phyloP scores from a whole-genome alignment of 2,797 vertebrate genomes.

The Pempheris klunzingeri region DNA sequence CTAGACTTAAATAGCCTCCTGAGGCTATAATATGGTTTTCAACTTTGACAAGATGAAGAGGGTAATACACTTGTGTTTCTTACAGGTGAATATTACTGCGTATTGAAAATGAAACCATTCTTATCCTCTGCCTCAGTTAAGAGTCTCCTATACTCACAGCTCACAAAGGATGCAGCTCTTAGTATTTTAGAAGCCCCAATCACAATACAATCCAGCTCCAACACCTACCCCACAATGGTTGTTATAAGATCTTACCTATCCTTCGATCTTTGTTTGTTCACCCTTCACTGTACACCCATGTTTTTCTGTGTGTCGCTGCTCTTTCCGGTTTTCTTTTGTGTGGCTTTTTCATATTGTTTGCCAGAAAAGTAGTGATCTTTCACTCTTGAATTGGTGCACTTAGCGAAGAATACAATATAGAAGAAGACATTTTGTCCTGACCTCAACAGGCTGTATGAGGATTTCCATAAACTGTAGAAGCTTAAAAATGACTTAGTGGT shows the following conservation, averaged over 20 bases:
- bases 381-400: constrained; percentile 17
- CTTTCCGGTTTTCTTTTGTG: background rate
- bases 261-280: constrained; percentile 32
- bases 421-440: constrained; percentile 11
- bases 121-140: constrained; percentile 42
- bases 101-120: constrained; percentile 45
- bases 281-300: constrained; percentile 17
- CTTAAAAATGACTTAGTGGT: constrained; percentile 13
- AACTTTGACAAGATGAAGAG: constrained; percentile 74
- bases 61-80: constrained; percentile 58
- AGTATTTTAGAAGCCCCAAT: constrained; percentile 18
- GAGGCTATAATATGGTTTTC: constrained; percentile 70
- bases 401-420: background rate
- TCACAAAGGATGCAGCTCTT: constrained; percentile 30
- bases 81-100: constrained; percentile 46
- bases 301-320: constrained; percentile 11
- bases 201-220: constrained; percentile 9
- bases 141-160: constrained; percentile 14
- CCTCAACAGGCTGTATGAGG: constrained; percentile 5
- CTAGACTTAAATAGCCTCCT: constrained; percentile 71
- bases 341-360: constrained; percentile 13
- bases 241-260: constrained; percentile 32
- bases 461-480: constrained; percentile 25
- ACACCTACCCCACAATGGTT: background rate
- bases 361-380: constrained; percentile 7